A percentile compares a stretch with the other conserved stretches of the same genome.
Evolutionary conservation across 2,888 invertebrate species (phyloP).

Genomic region (Drosophila putrida): DNA sequence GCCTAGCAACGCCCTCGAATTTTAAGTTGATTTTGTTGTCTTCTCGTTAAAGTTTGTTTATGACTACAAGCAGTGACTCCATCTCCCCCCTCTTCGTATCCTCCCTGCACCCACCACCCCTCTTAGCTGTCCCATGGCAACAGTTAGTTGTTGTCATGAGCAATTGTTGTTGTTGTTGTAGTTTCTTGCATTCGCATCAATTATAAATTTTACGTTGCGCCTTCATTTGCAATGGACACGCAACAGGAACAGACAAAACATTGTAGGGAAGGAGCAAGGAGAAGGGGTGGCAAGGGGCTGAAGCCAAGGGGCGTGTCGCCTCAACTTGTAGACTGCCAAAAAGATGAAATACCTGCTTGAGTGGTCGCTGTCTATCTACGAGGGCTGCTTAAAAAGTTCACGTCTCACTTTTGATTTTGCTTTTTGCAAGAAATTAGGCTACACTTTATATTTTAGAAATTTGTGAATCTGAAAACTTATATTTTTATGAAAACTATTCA

Average conservation of each 20-base stretch:
- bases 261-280: neutral
- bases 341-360: conserved; percentile 23
- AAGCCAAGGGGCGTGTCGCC: neutral
- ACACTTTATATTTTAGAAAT: no score
- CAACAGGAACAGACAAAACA: conserved; percentile 56
- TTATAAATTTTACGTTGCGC: conserved; percentile 65
- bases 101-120: neutral
- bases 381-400: no score
- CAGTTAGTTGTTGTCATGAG: conserved; percentile 68
- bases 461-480: no score
- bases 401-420: no score
- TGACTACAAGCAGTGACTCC: conserved; percentile 39
- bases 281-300: neutral
- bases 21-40: conserved; percentile 34
- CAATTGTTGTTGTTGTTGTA: conserved; percentile 60
- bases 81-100: neutral
- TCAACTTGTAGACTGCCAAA: neutral
- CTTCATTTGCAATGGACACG: conserved; percentile 56
- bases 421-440: no score
- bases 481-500: no score
- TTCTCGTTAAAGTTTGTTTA: conserved; percentile 65
- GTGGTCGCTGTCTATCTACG: conserved; percentile 13
- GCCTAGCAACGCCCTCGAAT: conserved; percentile 69
- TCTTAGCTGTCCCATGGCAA: conserved; percentile 47
- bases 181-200: conserved; percentile 59